A percentile compares a stretch with the other conserved stretches of the same genome.
These are phyloP conservation scores for Cryptocephalus primarius DNA, from an alignment of 2,888 invertebrate genomes.

Conservation along the genomic window DNA sequence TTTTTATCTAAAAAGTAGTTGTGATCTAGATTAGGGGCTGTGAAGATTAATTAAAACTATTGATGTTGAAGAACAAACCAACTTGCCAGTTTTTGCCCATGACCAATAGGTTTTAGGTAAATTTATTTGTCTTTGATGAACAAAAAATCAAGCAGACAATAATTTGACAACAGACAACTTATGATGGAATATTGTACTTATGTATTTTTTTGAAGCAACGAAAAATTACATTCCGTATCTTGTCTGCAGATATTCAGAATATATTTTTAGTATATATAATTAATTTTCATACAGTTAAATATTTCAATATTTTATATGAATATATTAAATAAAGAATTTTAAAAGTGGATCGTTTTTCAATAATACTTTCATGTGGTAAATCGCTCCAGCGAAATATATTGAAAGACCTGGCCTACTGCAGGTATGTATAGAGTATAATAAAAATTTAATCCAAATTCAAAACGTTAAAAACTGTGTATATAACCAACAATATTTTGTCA, in stretches of 20 bases:
- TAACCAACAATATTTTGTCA: no score
- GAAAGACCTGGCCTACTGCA: neutral
- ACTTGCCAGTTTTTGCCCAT: conserved; percentile 2
- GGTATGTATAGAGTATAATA: no score
- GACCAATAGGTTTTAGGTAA: neutral
- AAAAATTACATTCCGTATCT: no score
- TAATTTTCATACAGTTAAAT: neutral
- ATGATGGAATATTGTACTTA: no score
- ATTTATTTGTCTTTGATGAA: neutral
- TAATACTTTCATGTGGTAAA: no score
- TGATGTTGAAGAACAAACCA: neutral
- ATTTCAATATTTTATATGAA: neutral
- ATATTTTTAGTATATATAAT: neutral
- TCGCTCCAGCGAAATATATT: no score
- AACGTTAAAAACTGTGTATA: no score
- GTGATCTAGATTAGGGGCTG: conserved; percentile 2
- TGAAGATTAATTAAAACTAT: neutral
- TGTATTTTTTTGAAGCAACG: no score
- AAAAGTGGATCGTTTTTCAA: neutral
- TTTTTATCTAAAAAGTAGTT: neutral
- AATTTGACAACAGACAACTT: neutral
- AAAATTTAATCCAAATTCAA: no score
- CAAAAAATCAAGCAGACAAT: neutral
- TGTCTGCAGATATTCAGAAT: no score
- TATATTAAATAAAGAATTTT: neutral